Conservation (phyloP, 23 tunicate species). For the Styela clava region DNA sequence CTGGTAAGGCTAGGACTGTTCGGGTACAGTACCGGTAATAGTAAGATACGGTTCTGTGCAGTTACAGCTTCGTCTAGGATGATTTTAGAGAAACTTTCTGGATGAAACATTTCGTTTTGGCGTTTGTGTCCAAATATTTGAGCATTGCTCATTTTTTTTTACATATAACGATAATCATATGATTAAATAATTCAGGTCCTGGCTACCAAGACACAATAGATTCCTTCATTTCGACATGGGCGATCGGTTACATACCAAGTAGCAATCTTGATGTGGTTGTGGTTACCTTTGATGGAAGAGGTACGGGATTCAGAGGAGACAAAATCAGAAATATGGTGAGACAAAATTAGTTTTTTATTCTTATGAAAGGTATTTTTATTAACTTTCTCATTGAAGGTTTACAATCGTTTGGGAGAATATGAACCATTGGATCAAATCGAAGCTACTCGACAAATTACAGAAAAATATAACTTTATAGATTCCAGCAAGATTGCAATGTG, state of each 20-base stretch:
- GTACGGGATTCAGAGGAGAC: conserved; percentile 84
- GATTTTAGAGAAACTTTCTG: too few species aligned
- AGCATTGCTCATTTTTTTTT: too few species aligned
- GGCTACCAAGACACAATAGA: conserved; percentile 63
- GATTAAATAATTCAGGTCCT: too few species aligned
- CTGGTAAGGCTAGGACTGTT: too few species aligned
- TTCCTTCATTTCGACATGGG: conserved; percentile 42
- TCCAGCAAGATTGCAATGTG: conserved; percentile 53
- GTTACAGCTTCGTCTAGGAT: too few species aligned
- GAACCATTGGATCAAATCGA: conserved; percentile 85
- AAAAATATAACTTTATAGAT: conserved; percentile 46
- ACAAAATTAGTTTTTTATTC: too few species aligned
- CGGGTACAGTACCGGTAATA: too few species aligned
- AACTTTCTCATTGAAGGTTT: conserved; percentile 41
- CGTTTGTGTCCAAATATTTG: too few species aligned
- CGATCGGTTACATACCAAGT: conserved; percentile 62
- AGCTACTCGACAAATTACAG: conserved; percentile 37
- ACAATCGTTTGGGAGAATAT: conserved; percentile 68
- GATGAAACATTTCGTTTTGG: too few species aligned
- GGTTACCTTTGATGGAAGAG: conserved; percentile 88
- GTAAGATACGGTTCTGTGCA: too few species aligned
- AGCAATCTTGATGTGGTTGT: conserved; percentile 58
- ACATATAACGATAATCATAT: too few species aligned
- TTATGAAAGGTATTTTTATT: too few species aligned
- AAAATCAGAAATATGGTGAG: conserved; percentile 67